Percentiles rank a stretch among this genome's conserved stretches.
Evolutionary conservation across 2,888 invertebrate species (phyloP).

Genomic region (Plebejus argus): DNA sequence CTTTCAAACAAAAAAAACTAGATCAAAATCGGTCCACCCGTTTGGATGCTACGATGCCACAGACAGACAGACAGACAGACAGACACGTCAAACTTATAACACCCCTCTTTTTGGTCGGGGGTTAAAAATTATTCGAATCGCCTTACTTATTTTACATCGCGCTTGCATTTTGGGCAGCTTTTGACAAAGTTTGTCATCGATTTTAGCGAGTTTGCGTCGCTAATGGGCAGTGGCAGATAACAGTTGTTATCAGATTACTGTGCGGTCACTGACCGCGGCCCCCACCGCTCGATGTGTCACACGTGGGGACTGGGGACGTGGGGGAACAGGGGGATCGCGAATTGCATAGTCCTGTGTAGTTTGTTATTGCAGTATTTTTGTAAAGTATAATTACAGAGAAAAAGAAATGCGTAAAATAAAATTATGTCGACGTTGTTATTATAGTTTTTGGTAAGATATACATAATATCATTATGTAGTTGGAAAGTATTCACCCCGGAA

Average conservation of each 20-base stretch:
- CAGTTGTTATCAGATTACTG: constrained; percentile 25
- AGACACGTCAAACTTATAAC: no score
- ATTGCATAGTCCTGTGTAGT: neutral
- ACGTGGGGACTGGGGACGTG: neutral
- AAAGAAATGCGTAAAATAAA: no score
- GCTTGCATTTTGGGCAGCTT: neutral
- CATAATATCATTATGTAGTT: no score
- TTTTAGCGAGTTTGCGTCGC: neutral
- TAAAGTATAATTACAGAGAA: neutral
- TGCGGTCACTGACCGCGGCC: constrained; percentile 22
- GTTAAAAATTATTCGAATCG: neutral
- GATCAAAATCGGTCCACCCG: no score
- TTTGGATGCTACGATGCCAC: no score
- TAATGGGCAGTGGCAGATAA: constrained; percentile 16
- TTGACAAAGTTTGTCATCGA: neutral
- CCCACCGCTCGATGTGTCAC: neutral
- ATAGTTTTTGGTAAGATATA: no score
- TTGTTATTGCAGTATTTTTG: neutral
- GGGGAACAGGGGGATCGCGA: neutral
- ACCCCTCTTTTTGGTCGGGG: no score
- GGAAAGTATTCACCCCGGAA: no score
- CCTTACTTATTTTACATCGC: neutral
- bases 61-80: no score
- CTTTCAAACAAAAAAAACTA: no score
- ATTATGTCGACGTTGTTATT: no score